Percentiles rank a stretch among this genome's conserved stretches.
Evolutionary conservation across 2,888 invertebrate species (phyloP).

Genomic region (Nomada ruficornis): DNA sequence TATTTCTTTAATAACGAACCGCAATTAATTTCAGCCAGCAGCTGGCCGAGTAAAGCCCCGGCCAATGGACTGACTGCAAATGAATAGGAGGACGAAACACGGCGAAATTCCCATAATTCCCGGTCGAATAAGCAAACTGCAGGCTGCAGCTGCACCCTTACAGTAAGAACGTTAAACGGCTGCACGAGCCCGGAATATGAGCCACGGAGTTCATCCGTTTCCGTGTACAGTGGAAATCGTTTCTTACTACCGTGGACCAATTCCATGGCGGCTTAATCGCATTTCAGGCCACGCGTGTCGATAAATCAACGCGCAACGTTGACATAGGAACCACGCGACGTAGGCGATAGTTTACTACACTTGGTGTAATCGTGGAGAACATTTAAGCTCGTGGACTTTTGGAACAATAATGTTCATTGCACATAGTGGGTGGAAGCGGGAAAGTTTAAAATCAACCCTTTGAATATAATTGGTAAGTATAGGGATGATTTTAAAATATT

Average conservation of each 20-base stretch:
- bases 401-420: too few relatives aligned
- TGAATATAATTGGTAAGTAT: too few relatives aligned
- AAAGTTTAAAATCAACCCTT: too few relatives aligned
- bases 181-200: constrained; percentile 52
- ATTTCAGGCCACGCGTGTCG: constrained; percentile 10
- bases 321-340: neutral
- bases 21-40: constrained; percentile 20
- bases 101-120: constrained; percentile 64
- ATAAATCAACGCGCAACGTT: constrained; percentile 15
- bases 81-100: constrained; percentile 14
- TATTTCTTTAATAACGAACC: constrained; percentile 24
- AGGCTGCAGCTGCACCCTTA: constrained; percentile 45
- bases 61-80: constrained; percentile 19
- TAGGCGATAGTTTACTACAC: too few relatives aligned
- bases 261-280: constrained; percentile 23
- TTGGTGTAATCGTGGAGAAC: too few relatives aligned
- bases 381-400: too few relatives aligned
- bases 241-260: constrained; percentile 4
- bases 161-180: constrained; percentile 62
- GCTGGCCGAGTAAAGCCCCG: neutral
- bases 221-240: neutral
- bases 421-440: too few relatives aligned
- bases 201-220: constrained; percentile 16
- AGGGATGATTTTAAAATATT: too few relatives aligned
- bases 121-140: constrained; percentile 64